Evolutionary conservation across 2,888 invertebrate genomes (phyloP), one percentile per base, ranked within the genome.

Genomic region (Aelia acuminata): DNA sequence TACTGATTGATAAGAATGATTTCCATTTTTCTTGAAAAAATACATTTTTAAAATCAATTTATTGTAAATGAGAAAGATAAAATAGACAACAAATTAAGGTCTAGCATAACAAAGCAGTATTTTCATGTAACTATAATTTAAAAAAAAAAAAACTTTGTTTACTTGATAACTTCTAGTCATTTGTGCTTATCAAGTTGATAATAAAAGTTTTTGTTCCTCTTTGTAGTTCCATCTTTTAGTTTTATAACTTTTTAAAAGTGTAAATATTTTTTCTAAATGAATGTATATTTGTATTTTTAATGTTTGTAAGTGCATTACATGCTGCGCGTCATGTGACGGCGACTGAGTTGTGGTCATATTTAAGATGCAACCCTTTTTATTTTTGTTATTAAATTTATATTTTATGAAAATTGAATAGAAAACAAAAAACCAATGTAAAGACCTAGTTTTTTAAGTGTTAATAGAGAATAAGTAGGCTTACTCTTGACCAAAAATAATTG

Each of bases 401-500:
- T 80, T 47, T 80, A 43, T 43, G 43, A 43, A 43, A 43, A 2
- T n/a, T 22, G 18, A 43, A 8, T 43, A 80, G 3, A 80, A n/a
- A n/a, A n/a, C 43, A 22, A 47, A 10, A 80, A 22, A 15, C 8
- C 3, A 15, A 13, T 43, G 43, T 47, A 80, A 80, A 80, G 39
- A 47, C 63, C 43, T 80, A 80, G 39, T 80, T 80, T 80, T 43
- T 80, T 39, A 80, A 80, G n/a, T 47, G 43, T 80, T 11, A 43
- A 47, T 80, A 80, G 63, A 35, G 1, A 35, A 31, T 70, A n/a
- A n/a, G n/a, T n/a, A 70, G 35, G 35, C 31, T 70, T 80, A 47
- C 13, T 43, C 80, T 80, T 80, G 80, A 80, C 80, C 39, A 80
- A 80, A 80, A 39, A n/a, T 80, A 43, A 35, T 80, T 80, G 80